Percentiles rank a stretch among this genome's conserved stretches.
These are phyloP conservation scores for Phalacrocorax carbo DNA, from an alignment of 2,113 vertebrate species.

Conservation along the genomic window DNA sequence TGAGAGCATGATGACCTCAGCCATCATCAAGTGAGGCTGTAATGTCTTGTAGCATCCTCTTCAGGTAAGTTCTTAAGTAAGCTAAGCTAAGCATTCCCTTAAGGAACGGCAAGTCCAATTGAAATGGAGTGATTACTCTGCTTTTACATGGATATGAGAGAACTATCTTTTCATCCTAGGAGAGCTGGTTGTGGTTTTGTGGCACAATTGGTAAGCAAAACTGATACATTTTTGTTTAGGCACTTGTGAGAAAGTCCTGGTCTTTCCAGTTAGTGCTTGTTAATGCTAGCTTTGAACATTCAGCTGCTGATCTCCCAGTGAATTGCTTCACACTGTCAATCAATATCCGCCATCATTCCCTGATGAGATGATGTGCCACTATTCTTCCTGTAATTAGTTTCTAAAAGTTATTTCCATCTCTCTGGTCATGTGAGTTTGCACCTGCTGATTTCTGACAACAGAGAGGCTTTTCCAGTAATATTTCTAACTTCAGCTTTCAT, in stretches of 20 bases:
- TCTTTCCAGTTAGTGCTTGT: not conserved
- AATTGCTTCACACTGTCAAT: not conserved
- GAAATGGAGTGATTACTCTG: not conserved
- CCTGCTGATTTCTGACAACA: slow-evolving; percentile 18
- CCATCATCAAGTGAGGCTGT: not conserved
- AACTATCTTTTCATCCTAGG: not conserved
- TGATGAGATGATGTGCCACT: not conserved
- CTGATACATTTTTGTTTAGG: not conserved
- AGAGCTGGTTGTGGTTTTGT: not conserved
- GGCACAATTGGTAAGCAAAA: not conserved
- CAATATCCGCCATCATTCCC: not conserved
- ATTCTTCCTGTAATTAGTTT: not conserved
- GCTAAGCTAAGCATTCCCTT: not conserved
- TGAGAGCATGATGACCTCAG: not conserved
- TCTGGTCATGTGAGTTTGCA: not conserved
- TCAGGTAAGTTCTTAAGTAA: not conserved
- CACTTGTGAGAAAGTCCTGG: not conserved
- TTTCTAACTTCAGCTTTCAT: not conserved
- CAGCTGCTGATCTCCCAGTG: not conserved
- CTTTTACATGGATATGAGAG: not conserved
- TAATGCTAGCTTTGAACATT: not conserved
- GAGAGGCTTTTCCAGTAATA: not conserved
- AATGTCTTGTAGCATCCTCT: not conserved
- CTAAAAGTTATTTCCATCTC: not conserved
- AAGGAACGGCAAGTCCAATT: not conserved